Conservation (phyloP, 2,113 vertebrate species). For the Furnarius figulus region DNA sequence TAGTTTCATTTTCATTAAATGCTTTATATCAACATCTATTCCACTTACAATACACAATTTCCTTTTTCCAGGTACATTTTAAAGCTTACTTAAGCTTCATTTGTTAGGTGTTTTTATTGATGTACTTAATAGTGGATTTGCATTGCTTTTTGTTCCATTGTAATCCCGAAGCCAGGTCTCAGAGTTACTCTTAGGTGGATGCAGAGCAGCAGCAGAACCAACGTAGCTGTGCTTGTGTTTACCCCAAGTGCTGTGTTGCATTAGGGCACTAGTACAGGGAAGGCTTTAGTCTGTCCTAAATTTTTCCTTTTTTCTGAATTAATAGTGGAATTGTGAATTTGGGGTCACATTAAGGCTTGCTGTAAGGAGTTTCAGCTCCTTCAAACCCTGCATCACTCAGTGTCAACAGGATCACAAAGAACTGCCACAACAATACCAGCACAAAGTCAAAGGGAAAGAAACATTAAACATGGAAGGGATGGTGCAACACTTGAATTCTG, state of each 20-base stretch:
- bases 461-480: background rate
- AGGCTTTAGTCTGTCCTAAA: background rate
- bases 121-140: slow-evolving; percentile 10
- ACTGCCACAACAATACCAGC: background rate
- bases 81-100: slow-evolving; percentile 15
- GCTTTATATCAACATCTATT: slow-evolving; percentile 1
- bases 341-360: background rate
- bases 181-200: background rate
- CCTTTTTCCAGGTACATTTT: slow-evolving; percentile 27
- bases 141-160: background rate
- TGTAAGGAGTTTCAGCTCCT: background rate
- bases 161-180: background rate
- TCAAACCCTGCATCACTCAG: background rate
- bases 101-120: slow-evolving; percentile 3
- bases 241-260: background rate
- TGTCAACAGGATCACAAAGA: background rate
- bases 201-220: background rate
- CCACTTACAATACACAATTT: slow-evolving; percentile 19
- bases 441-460: background rate
- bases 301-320: background rate
- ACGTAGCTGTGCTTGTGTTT: background rate
- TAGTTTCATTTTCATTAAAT: slow-evolving; percentile 55
- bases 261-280: background rate
- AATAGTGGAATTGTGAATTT: background rate
- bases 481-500: background rate